Conservation (phyloP, 2,888 invertebrate genomes). For the Sycophila texana region DNA sequence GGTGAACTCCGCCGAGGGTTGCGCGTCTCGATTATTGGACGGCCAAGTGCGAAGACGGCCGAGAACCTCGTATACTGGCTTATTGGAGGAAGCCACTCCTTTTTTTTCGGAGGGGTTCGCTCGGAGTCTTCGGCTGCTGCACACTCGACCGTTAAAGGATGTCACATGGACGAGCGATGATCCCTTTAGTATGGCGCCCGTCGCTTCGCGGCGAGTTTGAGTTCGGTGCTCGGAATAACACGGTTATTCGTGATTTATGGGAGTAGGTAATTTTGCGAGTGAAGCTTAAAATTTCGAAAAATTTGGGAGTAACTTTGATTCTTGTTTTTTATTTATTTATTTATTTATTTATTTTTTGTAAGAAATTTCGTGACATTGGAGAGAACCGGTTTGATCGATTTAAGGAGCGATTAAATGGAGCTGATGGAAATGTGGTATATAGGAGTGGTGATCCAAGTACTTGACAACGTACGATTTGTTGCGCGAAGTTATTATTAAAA, state of each 20-base stretch:
- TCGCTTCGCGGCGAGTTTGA: not conserved
- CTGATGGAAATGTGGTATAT: too few relatives aligned
- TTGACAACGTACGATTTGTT: too few relatives aligned
- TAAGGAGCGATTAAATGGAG: too few relatives aligned
- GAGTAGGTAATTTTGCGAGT: not conserved
- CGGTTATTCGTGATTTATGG: not conserved
- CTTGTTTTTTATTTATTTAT: not conserved
- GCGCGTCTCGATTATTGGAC: conserved; percentile 50
- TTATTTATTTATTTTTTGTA: not conserved
- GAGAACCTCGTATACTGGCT: conserved; percentile 32
- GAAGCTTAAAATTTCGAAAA: not conserved
- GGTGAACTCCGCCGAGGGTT: conserved; percentile 38
- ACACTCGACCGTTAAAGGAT: conserved; percentile 52
- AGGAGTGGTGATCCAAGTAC: too few relatives aligned
- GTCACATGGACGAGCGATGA: conserved; percentile 45
- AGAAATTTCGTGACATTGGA: not conserved
- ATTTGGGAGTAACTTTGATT: not conserved
- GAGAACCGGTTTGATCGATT: too few relatives aligned
- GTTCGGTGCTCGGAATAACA: not conserved
- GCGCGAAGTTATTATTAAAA: too few relatives aligned
- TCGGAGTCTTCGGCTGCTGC: not conserved
- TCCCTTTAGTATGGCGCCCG: conserved; percentile 40
- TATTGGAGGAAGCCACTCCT: conserved; percentile 53
- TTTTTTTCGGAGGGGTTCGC: conserved; percentile 24
- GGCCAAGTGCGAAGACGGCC: conserved; percentile 13